Base-by-base conservation (phyloP, 2,113 vertebrate species). In the Gobio gobio region DNA sequence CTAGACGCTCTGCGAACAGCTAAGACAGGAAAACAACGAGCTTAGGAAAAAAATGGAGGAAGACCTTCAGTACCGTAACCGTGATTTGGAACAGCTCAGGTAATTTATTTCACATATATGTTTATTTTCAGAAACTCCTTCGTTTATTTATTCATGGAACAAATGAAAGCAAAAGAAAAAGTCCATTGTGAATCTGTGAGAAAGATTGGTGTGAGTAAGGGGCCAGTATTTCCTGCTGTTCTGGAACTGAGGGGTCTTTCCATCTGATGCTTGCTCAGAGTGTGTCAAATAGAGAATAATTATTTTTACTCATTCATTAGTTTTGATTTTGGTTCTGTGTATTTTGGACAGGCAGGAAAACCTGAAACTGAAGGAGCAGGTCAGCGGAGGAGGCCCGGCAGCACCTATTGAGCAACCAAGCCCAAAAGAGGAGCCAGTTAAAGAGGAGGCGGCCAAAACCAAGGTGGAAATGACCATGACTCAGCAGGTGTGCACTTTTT, bases 1-100 rank as follows among this genome's bases (percentile, higher is more conserved):
- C 0, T 86, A 99, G 98, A 97, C 97, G 0, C 94, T 99, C 36
- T 99, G 98, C 85, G 98, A 98, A 89, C 97, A 99, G 2, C 94
- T 99, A 74, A 95, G 97, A 84, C 96, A 95, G 74, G 98, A 99
- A 88, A 99, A 99, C 87, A 97, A 96, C 85, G 96, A 97, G 84
- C 95, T 99, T 63, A 91, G 97, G 85, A 95, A 95, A 91, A 99
- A 99, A 92, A 95, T 99, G 94, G 98, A 99, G 89, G 94, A 95
- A 54, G 97, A 98, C 90, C 94, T 99, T 90, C 96, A 98, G 89
- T 96, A 97, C 91, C 96, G 97, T 85, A 97, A 97, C 86, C 96
- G 95, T 89, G 95, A 97, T 5, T 92, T 98, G 63, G 97, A 99
- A 90, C 97, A 96, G 81, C 95, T 99, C 54, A 96, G 96, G 98